A percentile compares a stretch with the other conserved stretches of the same genome.
Conservation (phyloP, 2,888 invertebrate genomes). For the Vannuccia rotundouncinata region DNA sequence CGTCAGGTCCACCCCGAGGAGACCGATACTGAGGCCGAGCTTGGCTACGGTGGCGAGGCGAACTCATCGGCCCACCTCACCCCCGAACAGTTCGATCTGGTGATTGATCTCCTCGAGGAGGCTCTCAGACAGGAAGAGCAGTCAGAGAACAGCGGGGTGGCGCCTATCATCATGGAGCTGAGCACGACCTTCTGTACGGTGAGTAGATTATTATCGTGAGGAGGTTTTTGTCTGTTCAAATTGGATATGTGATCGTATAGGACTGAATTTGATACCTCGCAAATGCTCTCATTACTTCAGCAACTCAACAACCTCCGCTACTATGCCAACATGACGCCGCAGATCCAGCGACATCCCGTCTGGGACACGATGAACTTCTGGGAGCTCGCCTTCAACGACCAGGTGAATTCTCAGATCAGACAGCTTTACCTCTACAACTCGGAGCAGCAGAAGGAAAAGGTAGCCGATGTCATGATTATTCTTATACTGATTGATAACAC, state of each 20-base stretch:
- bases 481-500: background rate
- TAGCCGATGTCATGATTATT: background rate
- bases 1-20: slow-evolving; percentile 32
- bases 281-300: no score
- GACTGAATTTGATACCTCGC: background rate
- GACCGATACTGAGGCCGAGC: background rate
- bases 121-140: slow-evolving; percentile 35
- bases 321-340: slow-evolving; percentile 35
- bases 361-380: slow-evolving; percentile 36
- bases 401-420: slow-evolving; percentile 37
- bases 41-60: background rate
- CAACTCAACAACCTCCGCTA: slow-evolving; percentile 36
- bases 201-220: no score
- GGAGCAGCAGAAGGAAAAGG: slow-evolving; percentile 17
- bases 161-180: slow-evolving; percentile 37
- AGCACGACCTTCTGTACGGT: slow-evolving; percentile 36
- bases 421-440: slow-evolving; percentile 35
- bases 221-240: no score
- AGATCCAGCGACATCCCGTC: slow-evolving; percentile 38
- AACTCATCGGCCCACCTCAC: slow-evolving; percentile 12
- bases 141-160: slow-evolving; percentile 37
- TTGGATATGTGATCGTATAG: no score
- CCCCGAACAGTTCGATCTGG: slow-evolving; percentile 39
- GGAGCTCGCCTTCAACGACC: slow-evolving; percentile 36
- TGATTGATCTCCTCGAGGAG: slow-evolving; percentile 38